Evolutionary conservation across 2,113 vertebrate genomes (phyloP).

Genomic region (Ptilorrhoa leucosticta): DNA sequence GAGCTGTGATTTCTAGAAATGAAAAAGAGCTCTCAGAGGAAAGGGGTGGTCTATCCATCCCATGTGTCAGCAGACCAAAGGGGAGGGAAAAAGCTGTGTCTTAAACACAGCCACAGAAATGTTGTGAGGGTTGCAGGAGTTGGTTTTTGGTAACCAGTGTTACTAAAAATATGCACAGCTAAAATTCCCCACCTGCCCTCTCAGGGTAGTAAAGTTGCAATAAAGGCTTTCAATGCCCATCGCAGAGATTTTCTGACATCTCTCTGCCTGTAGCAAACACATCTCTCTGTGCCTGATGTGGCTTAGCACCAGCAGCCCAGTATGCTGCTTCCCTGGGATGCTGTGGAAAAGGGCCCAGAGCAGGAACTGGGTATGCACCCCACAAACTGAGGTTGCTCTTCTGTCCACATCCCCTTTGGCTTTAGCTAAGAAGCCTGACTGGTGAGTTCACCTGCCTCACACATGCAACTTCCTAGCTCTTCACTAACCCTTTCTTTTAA

Average conservation of each 20-base stretch:
- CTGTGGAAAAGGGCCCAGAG: neutral
- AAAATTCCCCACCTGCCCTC: neutral
- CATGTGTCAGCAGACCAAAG: neutral
- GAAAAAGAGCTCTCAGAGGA: neutral
- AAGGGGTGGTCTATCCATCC: neutral
- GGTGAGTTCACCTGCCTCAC: neutral
- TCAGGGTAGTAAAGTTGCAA: neutral
- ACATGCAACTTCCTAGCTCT: neutral
- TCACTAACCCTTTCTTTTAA: neutral
- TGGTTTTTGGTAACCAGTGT: neutral
- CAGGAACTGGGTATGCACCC: neutral
- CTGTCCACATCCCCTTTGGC: neutral
- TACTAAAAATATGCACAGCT: neutral
- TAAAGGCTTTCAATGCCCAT: neutral
- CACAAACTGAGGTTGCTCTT: neutral
- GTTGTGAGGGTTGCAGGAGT: neutral
- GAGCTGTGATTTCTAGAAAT: neutral
- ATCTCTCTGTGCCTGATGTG: neutral
- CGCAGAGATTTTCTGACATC: neutral
- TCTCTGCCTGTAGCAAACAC: neutral
- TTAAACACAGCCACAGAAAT: neutral
- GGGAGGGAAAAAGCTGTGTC: neutral
- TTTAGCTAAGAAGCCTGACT: neutral
- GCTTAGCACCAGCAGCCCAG: neutral
- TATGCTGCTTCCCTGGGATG: neutral